Percentiles rank a stretch among this genome's conserved stretches.
Conservation (phyloP, 2,888 invertebrate species). For the Byasa hedistus region DNA sequence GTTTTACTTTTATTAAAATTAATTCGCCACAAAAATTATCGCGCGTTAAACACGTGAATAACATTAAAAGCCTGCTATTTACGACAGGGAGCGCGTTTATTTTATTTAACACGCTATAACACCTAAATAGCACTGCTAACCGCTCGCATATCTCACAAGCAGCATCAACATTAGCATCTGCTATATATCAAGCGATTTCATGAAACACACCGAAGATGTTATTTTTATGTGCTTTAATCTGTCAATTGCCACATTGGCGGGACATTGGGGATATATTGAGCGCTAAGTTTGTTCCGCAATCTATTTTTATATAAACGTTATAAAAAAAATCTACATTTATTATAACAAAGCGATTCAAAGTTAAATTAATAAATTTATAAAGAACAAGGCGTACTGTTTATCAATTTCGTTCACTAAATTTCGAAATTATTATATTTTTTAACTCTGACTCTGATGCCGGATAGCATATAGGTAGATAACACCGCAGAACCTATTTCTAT, state of each 20-base stretch:
- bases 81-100: conserved; percentile 12
- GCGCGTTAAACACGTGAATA: not conserved
- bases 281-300: conserved; percentile 17
- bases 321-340: not conserved
- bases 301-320: not conserved
- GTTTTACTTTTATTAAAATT: not conserved
- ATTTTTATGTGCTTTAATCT: conserved; percentile 30
- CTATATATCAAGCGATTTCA: conserved; percentile 20
- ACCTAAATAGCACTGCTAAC: conserved; percentile 12
- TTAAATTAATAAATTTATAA: too few species aligned
- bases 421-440: too few species aligned
- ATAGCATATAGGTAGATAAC: too few species aligned
- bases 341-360: too few species aligned
- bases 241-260: conserved; percentile 27
- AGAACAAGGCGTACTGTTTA: too few species aligned
- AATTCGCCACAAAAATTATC: not conserved
- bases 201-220: conserved; percentile 22
- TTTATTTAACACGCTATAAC: conserved; percentile 26
- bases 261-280: conserved; percentile 25
- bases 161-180: conserved; percentile 25
- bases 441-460: too few species aligned
- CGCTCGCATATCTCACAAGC: conserved; percentile 12
- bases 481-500: too few species aligned
- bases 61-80: conserved; percentile 20
- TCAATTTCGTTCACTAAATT: too few species aligned